phyloP scores from a whole-genome alignment of 2,113 vertebrate genomes.

The Channa maculata region DNA sequence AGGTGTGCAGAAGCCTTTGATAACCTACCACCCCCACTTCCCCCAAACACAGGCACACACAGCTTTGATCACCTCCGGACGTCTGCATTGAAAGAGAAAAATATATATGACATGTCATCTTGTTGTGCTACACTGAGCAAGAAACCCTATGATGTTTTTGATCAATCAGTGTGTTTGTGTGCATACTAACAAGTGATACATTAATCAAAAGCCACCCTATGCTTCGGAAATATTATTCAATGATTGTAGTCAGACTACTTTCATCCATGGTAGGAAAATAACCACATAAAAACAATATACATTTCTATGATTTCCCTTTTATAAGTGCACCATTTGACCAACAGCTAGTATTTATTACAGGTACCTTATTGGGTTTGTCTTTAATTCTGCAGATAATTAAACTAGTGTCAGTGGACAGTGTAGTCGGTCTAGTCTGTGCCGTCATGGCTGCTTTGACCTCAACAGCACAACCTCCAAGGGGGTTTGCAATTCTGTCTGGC shows the following conservation, averaged over 20 bases:
- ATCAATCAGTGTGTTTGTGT: not conserved
- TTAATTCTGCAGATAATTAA: not conserved
- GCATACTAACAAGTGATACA: not conserved
- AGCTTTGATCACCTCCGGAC: slow-evolving; percentile 21
- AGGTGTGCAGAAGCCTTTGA: not conserved
- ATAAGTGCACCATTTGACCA: no score
- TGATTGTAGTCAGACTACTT: not conserved
- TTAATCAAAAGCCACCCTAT: not conserved
- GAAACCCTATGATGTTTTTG: not conserved
- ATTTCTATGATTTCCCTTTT: no score
- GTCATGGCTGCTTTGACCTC: not conserved
- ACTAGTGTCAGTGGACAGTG: not conserved
- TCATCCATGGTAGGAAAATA: not conserved
- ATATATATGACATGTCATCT: no score
- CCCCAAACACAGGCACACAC: slow-evolving; percentile 4
- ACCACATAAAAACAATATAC: not conserved
- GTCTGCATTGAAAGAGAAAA: not conserved
- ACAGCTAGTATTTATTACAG: not conserved
- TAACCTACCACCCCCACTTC: not conserved
- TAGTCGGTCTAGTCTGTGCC: not conserved
- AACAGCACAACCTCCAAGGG: not conserved
- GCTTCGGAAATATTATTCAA: not conserved
- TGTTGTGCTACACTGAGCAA: not conserved
- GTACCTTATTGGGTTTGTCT: not conserved
- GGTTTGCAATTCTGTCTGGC: slow-evolving; percentile 1